Base-by-base conservation (phyloP, 2,888 invertebrate species). In the Sphaerophoria taeniata region DNA sequence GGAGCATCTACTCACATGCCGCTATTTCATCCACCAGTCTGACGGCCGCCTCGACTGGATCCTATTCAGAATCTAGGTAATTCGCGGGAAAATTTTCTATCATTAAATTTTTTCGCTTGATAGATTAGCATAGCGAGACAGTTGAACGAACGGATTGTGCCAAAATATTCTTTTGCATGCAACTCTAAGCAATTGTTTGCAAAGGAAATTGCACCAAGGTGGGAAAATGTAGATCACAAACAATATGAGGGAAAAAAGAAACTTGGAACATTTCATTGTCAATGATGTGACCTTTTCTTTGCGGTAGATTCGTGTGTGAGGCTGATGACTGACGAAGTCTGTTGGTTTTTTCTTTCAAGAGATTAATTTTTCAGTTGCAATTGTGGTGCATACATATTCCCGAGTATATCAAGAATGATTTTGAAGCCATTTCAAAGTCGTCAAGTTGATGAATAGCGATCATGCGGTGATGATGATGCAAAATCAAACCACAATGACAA, bases 281-380 rank as follows among this genome's bases (percentile, higher is more conserved):
- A 84, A 84, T 79, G 79, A 70, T 79, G 79, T 67, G 79, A 84
- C 83, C 83, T 84, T 84, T 84, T 53, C 56, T 36, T 65, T 74
- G 78, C 39, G 70, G 74, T 36, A 51, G 39, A 5, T 36, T 16
- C 36, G 67, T 53, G 39, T 36, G 63, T 70, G 63, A 74, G 1
- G 24, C 24, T 24, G 24, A 24, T 24, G 24, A 24, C 24, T 24
- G 24, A 24, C 24, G 24, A 24, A 2, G 24, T 24, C 24, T 24
- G 24, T 70, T 43, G 60, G 60, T 74, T 75, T 75, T 71, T 71
- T 55, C 39, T 53, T 65, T 55, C 12, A 47, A 70, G 16, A 58
- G 47, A 83, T 75, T 60, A 75, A 78, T 70, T 65, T 47, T 47
- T 63, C 34, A 39, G 6, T 43, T 43, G 49, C 43, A 49, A 24